Base-by-base conservation (phyloP, 2,888 invertebrate genomes). In the Frankliniella fusca region DNA sequence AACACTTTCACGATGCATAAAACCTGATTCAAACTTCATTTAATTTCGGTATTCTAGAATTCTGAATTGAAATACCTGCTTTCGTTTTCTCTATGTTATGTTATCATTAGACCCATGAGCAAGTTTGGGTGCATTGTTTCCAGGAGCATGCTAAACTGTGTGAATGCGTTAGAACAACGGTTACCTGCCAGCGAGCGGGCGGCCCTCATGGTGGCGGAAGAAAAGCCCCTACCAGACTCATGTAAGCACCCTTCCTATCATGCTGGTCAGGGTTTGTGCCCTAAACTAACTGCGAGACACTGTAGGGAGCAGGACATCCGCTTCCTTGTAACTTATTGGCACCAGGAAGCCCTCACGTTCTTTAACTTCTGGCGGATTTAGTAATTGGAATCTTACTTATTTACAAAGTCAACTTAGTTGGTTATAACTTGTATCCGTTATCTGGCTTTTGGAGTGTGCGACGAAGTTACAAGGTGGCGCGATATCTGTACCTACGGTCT, bases 141-240 rank as follows among this genome's bases (percentile, higher is more conserved):
- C 93, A 93, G 93, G 93, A 96, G 95, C 93, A 95, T 96, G 95
- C 93, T 95, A 93, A 96, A 96, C 93, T 95, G 95, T 92, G 95
- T 95, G 90, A 96, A 96, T 92, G 94, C 94, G 88, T 92, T 95
- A 91, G 95, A 96, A 90, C 95, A 94, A 88, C 95, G 94, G 91
- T 92, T 95, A 90, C 95, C 94, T 87, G 93, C 93, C 87, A 92
- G 92, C 88, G 93, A 94, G 90, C 93, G 93, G 89, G 92, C 93
- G 89, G 93, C 93, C 88, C 91, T 94, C 89, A 93, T 93, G 90
- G 91, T 93, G 89, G 92, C 93, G 87, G 93, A 93, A 90, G 93
- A 93, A 90, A 93, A 93, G 89, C 92, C 92, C 88, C 93, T 92
- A 89, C 93, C 93, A 89, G 93, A 94, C 90, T 93, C 93, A 92